Base-by-base conservation (phyloP, 2,888 invertebrate species). In the Aphidius colemani region DNA sequence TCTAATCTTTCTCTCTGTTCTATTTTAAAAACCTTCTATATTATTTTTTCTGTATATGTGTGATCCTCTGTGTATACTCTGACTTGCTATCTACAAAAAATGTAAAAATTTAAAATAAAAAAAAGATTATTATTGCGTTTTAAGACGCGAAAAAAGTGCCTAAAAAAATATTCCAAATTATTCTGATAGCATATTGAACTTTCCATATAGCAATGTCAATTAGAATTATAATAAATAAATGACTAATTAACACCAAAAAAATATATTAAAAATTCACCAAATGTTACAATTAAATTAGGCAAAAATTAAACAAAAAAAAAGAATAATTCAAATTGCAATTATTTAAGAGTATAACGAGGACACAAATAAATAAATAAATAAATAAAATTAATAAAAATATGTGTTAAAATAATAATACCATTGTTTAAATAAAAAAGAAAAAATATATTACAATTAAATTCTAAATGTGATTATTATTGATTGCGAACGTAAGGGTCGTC, bases 121-220 rank as follows among this genome's bases (percentile, higher is more conserved):
- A 60, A 43, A 59, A 63, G 65, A 57, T 48, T 59, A 58, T 62
- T 41, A 63, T 46, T 58, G 48, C 62, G 58, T 63, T 51, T 57
- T n/a, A 59, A 60, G 62, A 68, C 69, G 70, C 71, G 71, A 71
- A 66, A 73, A 73, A 76, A 75, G 75, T 75, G 75, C 76, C 75
- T 75, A 72, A 67, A 71, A 67, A 66, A 72, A 67, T 68, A 63
- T 39, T 40, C 57, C 46, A 68, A 68, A 65, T 69, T 67, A 69
- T 69, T 69, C 68, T 67, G 65, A 64, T 60, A 69, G 65, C 60
- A 61, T 65, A 58, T 68, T 61, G 48, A 55, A 67, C 66, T 69
- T 64, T 58, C 63, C 53, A 13, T 53, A 30, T 13, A 62, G 67
- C 61, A 65, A 64, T 66, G 67, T 69, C 67, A 69, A 69, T 69